Evolutionary conservation across 2,113 vertebrate species (phyloP), one percentile per base, ranked within the genome.

Genomic region (Cisticola juncidis): DNA sequence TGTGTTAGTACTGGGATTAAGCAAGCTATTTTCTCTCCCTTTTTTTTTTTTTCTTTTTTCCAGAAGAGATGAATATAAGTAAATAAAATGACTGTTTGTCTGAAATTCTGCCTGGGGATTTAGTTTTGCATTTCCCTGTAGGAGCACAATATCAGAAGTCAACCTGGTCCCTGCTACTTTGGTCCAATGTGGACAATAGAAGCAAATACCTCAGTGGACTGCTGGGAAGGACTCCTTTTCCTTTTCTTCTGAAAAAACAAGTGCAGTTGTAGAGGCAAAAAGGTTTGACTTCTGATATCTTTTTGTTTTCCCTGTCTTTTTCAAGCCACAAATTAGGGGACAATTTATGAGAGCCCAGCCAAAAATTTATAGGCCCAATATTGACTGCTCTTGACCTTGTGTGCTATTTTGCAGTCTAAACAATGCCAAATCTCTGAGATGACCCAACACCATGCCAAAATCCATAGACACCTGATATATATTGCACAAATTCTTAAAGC

Each of bases 1-100:
- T 97, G 96, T 98, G 98, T 98, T 98, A 98, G 98, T 96, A 97
- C 68, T 98, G 96, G 98, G 98, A 98, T 98, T 98, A 98, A 97
- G 97, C 92, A 86, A 96, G 97, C 97, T 97, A 95, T 98, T 98
- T 97, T 97, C 97, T 92, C 72, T 76, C 15, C n/a, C 77, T 81
- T 86, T 92, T 50, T 85, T 78, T 61, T 92, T 90, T 35, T 68
- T 6, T 2, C 12, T 62, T 57, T 92, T 82, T 72, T 88, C 88
- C 86, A 90, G 61, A 90, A 94, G 93, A 97, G 97, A 98, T 91
- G 95, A 97, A 98, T 98, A 98, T 96, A 95, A 97, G 97, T 97
- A 98, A 98, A 98, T 98, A 98, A 98, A 97, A 97, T 60, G 77
- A 96, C 80, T 97, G 94, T 97, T 97, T 98, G 97, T 96, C 95